Evolutionary conservation across 2,113 vertebrate genomes (phyloP).

Genomic region (Coptodon rendalli): DNA sequence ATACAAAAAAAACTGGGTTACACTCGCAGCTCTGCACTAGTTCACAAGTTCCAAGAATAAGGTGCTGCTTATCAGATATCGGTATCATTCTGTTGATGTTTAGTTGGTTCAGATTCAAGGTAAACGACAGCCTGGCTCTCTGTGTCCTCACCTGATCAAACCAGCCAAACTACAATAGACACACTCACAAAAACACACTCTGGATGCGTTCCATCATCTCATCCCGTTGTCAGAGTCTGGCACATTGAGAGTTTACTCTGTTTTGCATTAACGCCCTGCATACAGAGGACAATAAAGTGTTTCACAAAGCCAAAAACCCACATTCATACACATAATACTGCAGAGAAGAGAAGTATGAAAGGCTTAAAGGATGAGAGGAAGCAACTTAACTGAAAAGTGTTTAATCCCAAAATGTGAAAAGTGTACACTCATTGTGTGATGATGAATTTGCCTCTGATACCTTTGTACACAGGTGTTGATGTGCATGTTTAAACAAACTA

Average conservation of each 20-base stretch:
- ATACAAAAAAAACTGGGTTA: background rate
- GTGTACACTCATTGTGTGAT: background rate
- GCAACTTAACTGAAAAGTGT: background rate
- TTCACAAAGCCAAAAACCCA: background rate
- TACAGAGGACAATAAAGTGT: background rate
- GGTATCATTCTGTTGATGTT: background rate
- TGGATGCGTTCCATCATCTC: background rate
- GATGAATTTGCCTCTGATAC: background rate
- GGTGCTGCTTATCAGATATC: background rate
- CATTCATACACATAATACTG: background rate
- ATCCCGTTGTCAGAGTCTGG: background rate
- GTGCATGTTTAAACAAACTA: background rate
- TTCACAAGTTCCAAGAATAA: background rate
- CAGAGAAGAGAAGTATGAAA: background rate
- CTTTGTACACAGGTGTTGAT: background rate
- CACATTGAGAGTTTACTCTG: background rate
- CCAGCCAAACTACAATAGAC: background rate
- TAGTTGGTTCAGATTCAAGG: background rate
- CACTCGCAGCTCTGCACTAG: background rate
- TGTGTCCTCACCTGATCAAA: background rate
- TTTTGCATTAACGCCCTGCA: accelerated
- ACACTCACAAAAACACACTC: background rate
- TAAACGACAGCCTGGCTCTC: accelerated
- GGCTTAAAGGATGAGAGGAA: background rate
- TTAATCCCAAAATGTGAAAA: background rate